phyloP scores from a whole-genome alignment of 2,797 vertebrate genomes.

The Gallinago solitaria region DNA sequence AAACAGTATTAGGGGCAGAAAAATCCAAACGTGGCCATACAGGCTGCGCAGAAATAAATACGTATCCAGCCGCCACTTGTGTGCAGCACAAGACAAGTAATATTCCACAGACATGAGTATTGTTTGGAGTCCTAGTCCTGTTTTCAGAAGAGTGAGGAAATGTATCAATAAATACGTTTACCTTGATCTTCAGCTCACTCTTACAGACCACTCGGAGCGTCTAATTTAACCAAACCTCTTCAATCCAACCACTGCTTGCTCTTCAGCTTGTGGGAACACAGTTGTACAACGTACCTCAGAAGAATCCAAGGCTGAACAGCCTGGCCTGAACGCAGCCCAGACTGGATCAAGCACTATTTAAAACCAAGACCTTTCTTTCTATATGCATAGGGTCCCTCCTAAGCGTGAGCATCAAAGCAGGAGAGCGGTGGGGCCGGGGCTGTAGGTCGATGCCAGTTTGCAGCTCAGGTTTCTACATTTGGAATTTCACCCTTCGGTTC shows the following conservation, averaged over 20 bases:
- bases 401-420: neutral
- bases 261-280: neutral
- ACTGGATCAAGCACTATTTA: neutral
- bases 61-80: rapidly evolving
- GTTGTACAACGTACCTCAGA: neutral
- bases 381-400: rapidly evolving
- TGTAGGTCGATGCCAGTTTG: neutral
- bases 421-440: rapidly evolving
- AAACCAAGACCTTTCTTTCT: neutral
- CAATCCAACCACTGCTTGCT: neutral
- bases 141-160: neutral
- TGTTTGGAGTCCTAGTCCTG: neutral
- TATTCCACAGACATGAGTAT: neutral
- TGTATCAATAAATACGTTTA: conserved; percentile 1
- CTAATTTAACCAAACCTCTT: conserved; percentile 4
- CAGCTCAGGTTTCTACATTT: neutral
- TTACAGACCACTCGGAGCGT: neutral
- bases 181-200: conserved; percentile 22
- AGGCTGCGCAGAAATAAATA: neutral
- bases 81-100: neutral
- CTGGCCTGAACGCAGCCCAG: neutral
- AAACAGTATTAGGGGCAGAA: neutral
- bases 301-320: neutral
- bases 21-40: neutral
- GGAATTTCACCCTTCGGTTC: neutral